Evolutionary conservation across 2,113 vertebrate genomes (phyloP).

Genomic region (Takifugu bimaculatus): DNA sequence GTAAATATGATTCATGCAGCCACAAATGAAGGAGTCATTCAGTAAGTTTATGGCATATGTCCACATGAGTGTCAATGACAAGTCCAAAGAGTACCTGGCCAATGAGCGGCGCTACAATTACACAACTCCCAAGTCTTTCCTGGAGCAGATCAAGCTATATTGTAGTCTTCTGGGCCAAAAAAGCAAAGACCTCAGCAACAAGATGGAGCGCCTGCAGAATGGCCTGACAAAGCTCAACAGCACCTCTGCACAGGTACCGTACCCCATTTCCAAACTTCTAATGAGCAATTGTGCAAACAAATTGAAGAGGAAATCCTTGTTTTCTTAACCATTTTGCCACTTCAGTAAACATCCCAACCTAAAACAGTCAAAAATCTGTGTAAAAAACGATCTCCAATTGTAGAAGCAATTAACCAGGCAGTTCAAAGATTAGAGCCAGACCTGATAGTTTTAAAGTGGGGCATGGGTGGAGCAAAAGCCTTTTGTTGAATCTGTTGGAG

Average conservation of each 20-base stretch:
- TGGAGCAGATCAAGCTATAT: constrained; percentile 95
- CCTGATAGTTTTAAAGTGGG: no score
- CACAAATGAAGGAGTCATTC: constrained; percentile 81
- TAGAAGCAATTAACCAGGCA: no score
- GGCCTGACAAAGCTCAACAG: constrained; percentile 90
- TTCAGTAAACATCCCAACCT: no score
- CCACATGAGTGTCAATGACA: constrained; percentile 86
- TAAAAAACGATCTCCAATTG: no score
- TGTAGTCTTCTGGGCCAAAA: constrained; percentile 79
- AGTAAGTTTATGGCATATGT: constrained; percentile 94
- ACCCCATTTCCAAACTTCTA: background rate
- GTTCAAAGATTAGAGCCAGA: no score
- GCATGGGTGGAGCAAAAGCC: no score
- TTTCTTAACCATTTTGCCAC: no score
- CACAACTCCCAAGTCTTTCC: constrained; percentile 95
- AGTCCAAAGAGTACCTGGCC: constrained; percentile 82
- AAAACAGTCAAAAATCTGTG: no score
- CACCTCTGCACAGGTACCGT: constrained; percentile 86
- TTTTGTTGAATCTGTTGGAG: no score
- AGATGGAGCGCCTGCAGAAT: constrained; percentile 85
- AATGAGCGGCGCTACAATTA: constrained; percentile 90
- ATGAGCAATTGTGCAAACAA: background rate
- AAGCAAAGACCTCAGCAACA: constrained; percentile 78
- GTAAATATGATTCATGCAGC: constrained; percentile 57
- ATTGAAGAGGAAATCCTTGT: no score